phyloP scores from a whole-genome alignment of 23 tunicate species.

The Trididemnum nubilum region DNA sequence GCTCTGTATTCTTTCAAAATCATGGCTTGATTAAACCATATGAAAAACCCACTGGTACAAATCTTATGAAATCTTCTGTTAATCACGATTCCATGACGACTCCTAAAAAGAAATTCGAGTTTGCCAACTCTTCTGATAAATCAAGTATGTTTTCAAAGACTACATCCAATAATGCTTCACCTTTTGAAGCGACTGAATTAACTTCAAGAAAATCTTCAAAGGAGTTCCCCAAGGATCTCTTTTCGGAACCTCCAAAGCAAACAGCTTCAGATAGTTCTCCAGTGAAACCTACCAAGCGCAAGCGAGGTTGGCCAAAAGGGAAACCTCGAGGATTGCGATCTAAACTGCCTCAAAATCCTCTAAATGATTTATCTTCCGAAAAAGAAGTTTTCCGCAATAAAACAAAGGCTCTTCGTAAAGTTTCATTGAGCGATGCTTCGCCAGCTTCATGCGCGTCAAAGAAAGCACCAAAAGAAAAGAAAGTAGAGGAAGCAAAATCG shows the following conservation, averaged over 20 bases:
- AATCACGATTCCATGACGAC: background rate
- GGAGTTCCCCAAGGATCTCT: too few species aligned
- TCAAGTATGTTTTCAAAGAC: background rate
- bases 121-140: background rate
- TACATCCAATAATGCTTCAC: background rate
- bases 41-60: background rate
- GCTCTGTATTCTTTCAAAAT: slow-evolving; percentile 45
- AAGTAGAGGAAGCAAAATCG: background rate
- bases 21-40: slow-evolving; percentile 55
- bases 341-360: slow-evolving; percentile 9
- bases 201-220: too few species aligned
- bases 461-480: too few species aligned
- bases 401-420: background rate
- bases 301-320: slow-evolving; percentile 75
- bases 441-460: background rate
- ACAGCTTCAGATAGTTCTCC: background rate
- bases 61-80: background rate
- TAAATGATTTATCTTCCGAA: background rate
- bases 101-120: background rate
- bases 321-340: slow-evolving; percentile 46
- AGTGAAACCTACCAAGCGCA: slow-evolving; percentile 31
- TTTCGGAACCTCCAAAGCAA: background rate
- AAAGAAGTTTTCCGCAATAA: background rate
- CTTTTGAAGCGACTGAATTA: too few species aligned
- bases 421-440: background rate